Evolutionary conservation across 2,797 vertebrate genomes (phyloP).

Genomic region (Crax fasciolata): DNA sequence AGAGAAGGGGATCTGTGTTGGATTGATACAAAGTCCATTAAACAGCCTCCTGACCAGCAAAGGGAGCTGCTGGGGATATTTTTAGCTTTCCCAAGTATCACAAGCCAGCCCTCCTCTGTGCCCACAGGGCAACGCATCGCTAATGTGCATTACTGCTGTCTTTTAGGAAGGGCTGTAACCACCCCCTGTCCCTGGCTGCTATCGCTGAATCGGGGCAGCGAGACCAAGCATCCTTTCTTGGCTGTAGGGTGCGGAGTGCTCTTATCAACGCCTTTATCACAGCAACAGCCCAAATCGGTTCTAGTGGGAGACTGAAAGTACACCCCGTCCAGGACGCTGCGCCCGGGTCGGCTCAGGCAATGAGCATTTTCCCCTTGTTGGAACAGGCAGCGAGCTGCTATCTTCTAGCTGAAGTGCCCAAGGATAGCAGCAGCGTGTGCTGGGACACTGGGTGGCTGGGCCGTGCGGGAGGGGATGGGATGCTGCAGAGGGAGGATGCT

Average conservation of each 20-base stretch:
- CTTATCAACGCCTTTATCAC: neutral
- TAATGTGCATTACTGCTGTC: neutral
- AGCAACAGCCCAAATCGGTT: neutral
- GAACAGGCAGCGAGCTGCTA: neutral
- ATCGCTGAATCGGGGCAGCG: neutral
- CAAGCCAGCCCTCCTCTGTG: neutral
- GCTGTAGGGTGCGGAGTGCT: neutral
- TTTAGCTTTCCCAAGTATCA: neutral
- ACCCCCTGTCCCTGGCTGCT: neutral
- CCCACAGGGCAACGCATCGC: neutral
- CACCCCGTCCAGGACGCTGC: neutral
- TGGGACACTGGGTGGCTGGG: neutral
- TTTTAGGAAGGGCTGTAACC: neutral
- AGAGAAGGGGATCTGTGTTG: neutral
- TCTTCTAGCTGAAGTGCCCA: neutral
- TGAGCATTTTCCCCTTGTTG: neutral
- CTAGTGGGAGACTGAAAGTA: neutral
- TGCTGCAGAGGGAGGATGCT: neutral
- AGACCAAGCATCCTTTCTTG: neutral
- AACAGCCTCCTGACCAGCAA: accelerated
- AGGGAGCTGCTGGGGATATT: neutral
- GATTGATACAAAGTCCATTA: neutral
- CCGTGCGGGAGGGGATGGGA: neutral
- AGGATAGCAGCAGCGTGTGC: neutral
- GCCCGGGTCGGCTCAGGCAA: neutral